These are phyloP conservation scores for Synchiropus splendidus DNA, from an alignment of 2,113 vertebrate species.

Conservation along the genomic window DNA sequence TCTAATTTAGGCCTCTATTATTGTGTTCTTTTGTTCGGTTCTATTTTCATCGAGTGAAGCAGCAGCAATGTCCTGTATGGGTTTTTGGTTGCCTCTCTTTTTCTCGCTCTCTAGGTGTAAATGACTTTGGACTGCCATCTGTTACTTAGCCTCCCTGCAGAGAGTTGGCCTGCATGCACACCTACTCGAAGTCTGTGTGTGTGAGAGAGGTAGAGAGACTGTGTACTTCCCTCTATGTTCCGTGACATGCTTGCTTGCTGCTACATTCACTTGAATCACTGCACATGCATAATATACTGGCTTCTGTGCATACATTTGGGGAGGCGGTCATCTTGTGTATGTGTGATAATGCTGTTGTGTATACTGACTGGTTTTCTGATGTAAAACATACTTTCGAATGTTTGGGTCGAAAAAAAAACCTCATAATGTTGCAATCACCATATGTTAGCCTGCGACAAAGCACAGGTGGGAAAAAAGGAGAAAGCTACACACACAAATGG, in stretches of 20 bases:
- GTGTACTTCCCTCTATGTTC: conserved; percentile 29
- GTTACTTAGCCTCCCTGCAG: conserved; percentile 61
- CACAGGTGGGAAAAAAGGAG: too few relatives aligned
- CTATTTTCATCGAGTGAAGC: conserved; percentile 12
- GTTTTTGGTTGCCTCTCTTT: conserved; percentile 14
- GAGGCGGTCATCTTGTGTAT: too few relatives aligned
- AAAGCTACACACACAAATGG: too few relatives aligned
- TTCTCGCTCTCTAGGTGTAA: conserved; percentile 49
- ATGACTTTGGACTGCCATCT: conserved; percentile 67
- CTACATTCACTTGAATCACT: neutral
- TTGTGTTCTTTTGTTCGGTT: neutral
- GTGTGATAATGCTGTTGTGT: too few relatives aligned
- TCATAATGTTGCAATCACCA: too few relatives aligned
- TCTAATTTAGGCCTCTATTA: too few relatives aligned
- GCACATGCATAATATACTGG: conserved; percentile 52
- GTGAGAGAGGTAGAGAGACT: conserved; percentile 2
- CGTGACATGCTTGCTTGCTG: conserved; percentile 18
- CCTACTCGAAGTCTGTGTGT: conserved; percentile 35
- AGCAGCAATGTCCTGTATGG: conserved; percentile 20
- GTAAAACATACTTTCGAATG: neutral
- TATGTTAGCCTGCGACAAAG: too few relatives aligned
- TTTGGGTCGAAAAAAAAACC: too few relatives aligned
- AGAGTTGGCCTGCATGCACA: conserved; percentile 60
- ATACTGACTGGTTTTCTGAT: too few relatives aligned
- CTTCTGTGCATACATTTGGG: conserved; percentile 17